phyloP scores from a whole-genome alignment of 2,113 vertebrate genomes.

The Neoarius graeffei region DNA sequence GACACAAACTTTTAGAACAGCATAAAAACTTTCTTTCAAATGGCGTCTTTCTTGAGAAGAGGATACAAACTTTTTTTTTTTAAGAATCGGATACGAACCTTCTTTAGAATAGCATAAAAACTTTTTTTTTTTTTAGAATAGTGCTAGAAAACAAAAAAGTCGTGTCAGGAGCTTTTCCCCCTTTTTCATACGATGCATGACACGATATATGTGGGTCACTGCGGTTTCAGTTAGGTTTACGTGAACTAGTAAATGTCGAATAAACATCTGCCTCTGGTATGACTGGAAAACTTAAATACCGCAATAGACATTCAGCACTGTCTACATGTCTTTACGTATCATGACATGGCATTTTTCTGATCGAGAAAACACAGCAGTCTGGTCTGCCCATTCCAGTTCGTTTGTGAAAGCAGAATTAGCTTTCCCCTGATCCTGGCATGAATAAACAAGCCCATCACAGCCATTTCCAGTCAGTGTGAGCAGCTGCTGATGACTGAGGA shows the following conservation, averaged over 20 bases:
- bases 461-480: constrained; percentile 16
- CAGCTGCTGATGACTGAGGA: constrained; percentile 22
- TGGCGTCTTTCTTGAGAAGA: too few relatives aligned
- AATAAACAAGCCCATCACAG: constrained; percentile 4
- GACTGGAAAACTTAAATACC: background rate
- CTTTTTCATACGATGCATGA: background rate
- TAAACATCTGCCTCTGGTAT: background rate
- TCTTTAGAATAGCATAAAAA: too few relatives aligned
- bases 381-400: background rate
- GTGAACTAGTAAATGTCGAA: background rate
- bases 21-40: too few relatives aligned
- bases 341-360: background rate
- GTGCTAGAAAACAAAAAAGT: background rate
- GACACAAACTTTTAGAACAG: too few relatives aligned
- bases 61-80: too few relatives aligned
- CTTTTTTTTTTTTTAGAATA: too few relatives aligned
- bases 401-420: background rate
- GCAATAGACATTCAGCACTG: background rate
- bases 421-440: background rate
- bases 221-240: background rate
- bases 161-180: background rate
- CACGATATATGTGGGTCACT: background rate
- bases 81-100: too few relatives aligned
- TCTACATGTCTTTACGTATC: background rate
- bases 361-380: background rate